phyloP scores from a whole-genome alignment of 2,888 invertebrate species.

The Sesia bembeciformis region DNA sequence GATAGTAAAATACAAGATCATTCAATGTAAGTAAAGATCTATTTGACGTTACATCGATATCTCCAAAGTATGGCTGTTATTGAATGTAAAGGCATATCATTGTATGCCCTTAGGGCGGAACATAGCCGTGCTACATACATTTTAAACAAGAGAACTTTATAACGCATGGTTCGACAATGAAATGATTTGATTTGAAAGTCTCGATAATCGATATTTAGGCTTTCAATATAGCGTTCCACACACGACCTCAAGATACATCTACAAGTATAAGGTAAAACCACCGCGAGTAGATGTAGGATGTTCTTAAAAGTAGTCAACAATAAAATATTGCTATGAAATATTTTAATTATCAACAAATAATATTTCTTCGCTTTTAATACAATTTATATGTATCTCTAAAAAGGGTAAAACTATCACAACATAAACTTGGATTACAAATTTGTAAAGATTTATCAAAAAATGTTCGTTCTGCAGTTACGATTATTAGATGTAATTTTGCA shows the following conservation, averaged over 20 bases:
- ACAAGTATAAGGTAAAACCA: neutral
- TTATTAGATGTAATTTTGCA: neutral
- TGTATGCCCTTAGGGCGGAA: too few relatives aligned
- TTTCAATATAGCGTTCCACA: too few relatives aligned
- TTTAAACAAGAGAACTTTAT: too few relatives aligned
- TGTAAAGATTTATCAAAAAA: neutral
- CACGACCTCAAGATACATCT: neutral
- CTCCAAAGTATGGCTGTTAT: too few relatives aligned
- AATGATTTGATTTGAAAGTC: too few relatives aligned
- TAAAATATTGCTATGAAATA: constrained; percentile 56
- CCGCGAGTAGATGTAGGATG: constrained; percentile 13
- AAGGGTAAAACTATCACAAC: constrained; percentile 43
- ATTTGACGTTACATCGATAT: too few relatives aligned
- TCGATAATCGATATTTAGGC: too few relatives aligned
- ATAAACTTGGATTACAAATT: neutral
- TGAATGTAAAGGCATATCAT: too few relatives aligned
- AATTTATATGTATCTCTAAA: constrained; percentile 38
- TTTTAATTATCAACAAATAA: constrained; percentile 40
- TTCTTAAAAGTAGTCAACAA: constrained; percentile 71
- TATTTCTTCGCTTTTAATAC: constrained; percentile 19
- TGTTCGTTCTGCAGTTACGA: neutral
- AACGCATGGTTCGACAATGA: too few relatives aligned
- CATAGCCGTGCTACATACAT: too few relatives aligned
- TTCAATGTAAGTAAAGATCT: too few relatives aligned
- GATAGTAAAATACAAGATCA: too few relatives aligned